Evolutionary conservation across 2,797 vertebrate genomes (phyloP), one percentile per base, ranked within the genome.

Genomic region (Falco cherrug): DNA sequence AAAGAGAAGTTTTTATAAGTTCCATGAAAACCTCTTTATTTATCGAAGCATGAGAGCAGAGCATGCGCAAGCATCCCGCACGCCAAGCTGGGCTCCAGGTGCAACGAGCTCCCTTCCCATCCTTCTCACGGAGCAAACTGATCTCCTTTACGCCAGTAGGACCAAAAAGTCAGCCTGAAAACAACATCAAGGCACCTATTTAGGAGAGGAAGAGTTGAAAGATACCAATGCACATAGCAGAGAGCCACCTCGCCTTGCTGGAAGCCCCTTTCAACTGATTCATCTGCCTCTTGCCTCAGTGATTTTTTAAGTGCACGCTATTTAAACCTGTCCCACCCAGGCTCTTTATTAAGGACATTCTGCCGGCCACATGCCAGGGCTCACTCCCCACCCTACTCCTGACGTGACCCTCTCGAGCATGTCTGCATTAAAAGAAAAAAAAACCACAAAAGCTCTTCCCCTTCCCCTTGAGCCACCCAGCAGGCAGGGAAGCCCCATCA

Each of bases 21-120:
- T 77, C 57, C 81, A 74, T n/a, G 35, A 87, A 96, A 84, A 92
- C 67, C 41, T 93, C 87, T 93, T 83, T 88, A 84, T 87, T 79
- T 82, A 56, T 15, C 5, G 6, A 81, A 29, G 39, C 37, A 31
- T 5, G 35, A 74, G 69, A 85, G 41, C 64, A 60, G 41, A 90
- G 87, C 45, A 50, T 1, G 24, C 4, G 1, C 8, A 5, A 84
- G 67, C 67, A 81, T 41, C 75, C 83, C 0, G 0, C 48, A 47
- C 6, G 2, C 53, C 39, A 20, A 77, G 31, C 43, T 3, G 0
- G 20, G 73, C 57, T 75, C 57, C 33, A 15, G 41, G 28, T 70
- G 53, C 1, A 0, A 39, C 35, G 3, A 12, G 19, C 35, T 86
- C 65, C 57, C 45, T 75, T 70, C 50, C 73, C 9, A 25, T 20